phyloP scores from a whole-genome alignment of 2,888 invertebrate genomes.

The Rosalia funebris region DNA sequence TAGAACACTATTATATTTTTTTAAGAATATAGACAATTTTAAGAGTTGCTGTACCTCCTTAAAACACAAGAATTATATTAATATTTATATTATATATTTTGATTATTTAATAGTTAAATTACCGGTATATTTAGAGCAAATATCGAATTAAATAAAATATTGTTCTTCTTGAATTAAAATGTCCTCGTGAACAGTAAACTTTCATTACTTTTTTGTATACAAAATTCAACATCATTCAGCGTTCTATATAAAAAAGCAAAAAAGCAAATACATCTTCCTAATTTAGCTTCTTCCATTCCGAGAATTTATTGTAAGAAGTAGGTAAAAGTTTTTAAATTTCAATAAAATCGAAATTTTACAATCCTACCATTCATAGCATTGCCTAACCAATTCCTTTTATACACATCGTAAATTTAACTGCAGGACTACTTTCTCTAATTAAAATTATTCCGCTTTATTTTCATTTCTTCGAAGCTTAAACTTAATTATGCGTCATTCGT shows the following conservation, averaged over 20 bases:
- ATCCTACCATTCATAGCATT: not conserved
- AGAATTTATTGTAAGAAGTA: not conserved
- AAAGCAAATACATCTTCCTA: not conserved
- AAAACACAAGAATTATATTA: too few relatives aligned
- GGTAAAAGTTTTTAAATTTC: not conserved
- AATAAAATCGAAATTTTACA: not conserved
- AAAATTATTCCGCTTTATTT: slow-evolving; percentile 16
- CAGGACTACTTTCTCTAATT: slow-evolving; percentile 15
- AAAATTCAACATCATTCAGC: not conserved
- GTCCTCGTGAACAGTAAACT: too few relatives aligned
- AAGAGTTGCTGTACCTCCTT: too few relatives aligned
- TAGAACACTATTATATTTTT: too few relatives aligned
- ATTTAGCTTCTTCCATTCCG: not conserved
- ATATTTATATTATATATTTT: too few relatives aligned
- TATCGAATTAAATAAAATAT: too few relatives aligned
- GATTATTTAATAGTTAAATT: too few relatives aligned
- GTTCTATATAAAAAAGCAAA: not conserved
- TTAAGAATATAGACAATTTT: too few relatives aligned
- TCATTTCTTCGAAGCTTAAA: not conserved
- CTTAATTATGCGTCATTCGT: too few relatives aligned
- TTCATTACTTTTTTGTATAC: not conserved
- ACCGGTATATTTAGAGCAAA: too few relatives aligned
- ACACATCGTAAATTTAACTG: not conserved
- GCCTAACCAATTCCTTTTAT: not conserved
- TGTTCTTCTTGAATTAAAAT: too few relatives aligned